Conservation (phyloP, 2,113 vertebrate genomes). For the Ciconia maguari region DNA sequence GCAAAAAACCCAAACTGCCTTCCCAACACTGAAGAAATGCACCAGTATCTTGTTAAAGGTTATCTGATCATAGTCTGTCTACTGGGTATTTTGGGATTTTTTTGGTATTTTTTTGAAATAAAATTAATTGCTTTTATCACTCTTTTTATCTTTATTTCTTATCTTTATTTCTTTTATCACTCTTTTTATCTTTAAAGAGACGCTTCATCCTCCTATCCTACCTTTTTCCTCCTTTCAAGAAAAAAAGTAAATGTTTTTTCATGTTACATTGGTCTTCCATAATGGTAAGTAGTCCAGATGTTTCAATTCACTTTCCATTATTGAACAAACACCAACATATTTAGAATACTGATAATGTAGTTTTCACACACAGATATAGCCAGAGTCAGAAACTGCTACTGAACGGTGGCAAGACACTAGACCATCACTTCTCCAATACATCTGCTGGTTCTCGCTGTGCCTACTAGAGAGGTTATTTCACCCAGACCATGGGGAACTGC, state of each 20-base stretch:
- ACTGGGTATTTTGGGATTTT: background rate
- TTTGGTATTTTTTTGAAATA: background rate
- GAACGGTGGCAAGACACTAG: background rate
- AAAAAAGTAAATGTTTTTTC: background rate
- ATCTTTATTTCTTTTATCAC: background rate
- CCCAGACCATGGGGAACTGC: background rate
- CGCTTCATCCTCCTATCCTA: background rate
- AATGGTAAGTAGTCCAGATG: background rate
- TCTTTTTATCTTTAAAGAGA: background rate
- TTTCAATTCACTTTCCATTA: background rate
- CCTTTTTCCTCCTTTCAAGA: background rate
- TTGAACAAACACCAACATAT: background rate
- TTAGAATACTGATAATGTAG: background rate
- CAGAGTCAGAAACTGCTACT: background rate
- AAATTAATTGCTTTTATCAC: background rate
- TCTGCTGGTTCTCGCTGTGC: background rate
- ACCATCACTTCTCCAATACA: background rate
- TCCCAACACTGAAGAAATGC: background rate
- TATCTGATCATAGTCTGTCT: background rate
- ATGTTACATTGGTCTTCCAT: background rate
- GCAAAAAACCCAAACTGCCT: background rate
- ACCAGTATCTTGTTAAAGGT: background rate
- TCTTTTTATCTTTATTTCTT: no score
- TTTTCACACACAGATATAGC: background rate
- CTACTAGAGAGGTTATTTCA: background rate